A percentile compares a stretch with the other conserved stretches of the same genome.
Conservation (phyloP, 2,113 vertebrate genomes). For the Columbina picui region DNA sequence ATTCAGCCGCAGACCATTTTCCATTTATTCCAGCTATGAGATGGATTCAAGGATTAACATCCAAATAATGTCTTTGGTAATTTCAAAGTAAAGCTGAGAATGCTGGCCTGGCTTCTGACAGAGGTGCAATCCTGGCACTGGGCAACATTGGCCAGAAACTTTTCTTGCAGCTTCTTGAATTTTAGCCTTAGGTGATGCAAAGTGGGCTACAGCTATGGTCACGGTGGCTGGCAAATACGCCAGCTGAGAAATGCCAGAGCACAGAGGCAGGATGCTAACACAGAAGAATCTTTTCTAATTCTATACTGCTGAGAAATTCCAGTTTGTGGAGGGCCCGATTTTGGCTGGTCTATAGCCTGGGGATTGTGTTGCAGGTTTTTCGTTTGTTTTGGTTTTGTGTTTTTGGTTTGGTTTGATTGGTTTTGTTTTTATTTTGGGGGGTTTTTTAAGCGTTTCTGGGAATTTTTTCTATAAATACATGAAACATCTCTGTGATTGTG, state of each 20-base stretch:
- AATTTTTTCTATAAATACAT: background rate
- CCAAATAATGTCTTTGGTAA: background rate
- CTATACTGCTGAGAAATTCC: background rate
- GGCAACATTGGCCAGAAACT: background rate
- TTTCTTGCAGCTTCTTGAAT: background rate
- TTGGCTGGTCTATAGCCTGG: background rate
- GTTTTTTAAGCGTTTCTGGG: background rate
- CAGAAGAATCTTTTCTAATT: background rate
- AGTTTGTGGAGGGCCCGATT: background rate
- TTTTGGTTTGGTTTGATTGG: too few species aligned
- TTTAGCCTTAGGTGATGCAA: background rate
- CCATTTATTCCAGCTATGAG: background rate
- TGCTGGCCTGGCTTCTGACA: background rate
- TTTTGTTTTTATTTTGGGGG: too few species aligned
- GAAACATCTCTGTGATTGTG: background rate
- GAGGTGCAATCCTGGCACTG: background rate
- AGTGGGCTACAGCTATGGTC: background rate
- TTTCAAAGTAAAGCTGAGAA: slow-evolving; percentile 11
- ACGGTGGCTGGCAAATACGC: background rate
- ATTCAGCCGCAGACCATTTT: background rate
- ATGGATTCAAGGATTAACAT: background rate
- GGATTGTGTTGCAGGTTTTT: background rate
- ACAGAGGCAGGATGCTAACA: background rate
- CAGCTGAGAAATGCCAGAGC: background rate
- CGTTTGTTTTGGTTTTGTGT: too few species aligned